Base-by-base conservation (phyloP, 2,113 vertebrate genomes). In the Cyprinus carpio region DNA sequence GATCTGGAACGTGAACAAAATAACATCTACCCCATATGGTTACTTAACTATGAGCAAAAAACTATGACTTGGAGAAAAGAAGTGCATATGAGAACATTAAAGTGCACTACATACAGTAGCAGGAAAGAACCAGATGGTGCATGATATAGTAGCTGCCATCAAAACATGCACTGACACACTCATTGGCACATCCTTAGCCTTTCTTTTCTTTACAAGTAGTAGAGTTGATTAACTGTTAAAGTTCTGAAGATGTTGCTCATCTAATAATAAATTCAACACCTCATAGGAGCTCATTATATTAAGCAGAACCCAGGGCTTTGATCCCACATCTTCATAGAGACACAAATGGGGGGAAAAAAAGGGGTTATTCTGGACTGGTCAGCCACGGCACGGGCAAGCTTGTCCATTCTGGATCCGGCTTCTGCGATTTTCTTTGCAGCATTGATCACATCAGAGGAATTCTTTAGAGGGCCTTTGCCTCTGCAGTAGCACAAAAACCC, bases 381-480 rank as follows among this genome's bases (percentile, higher is more conserved):
- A 89, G 98, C 98, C 60, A 99, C 98, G 3, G 97, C 97, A 0
- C 98, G 97, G 58, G 98, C 98, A 91, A 99, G 86, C 93, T 99
- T 99, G 95, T 99, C 98, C 98, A 99, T 99, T 93, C 98, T 95
- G 77, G 98, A 99, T 74, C 98, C 98, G 51, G 98, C 97, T 93
- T 99, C 98, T 1, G 98, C 98, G 89, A 99, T 99, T 94, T 99
- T 99, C 95, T 99, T 99, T 87, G 98, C 98, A 0, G 98, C 98
- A 25, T 99, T 99, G 94, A 99, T 99, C 89, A 99, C 98, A 92
- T 99, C 98, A 2, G 98, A 99, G 54, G 98, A 99, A 91, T 99
- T 99, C 95, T 99, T 99, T 93, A 99, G 91, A 58, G 98, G 98
- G 5, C 98, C 98, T 94, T 99, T 99, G 81, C 98, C 98, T 96